Evolutionary conservation across 2,888 invertebrate genomes (phyloP).

Genomic region (Athripsodes cinereus): DNA sequence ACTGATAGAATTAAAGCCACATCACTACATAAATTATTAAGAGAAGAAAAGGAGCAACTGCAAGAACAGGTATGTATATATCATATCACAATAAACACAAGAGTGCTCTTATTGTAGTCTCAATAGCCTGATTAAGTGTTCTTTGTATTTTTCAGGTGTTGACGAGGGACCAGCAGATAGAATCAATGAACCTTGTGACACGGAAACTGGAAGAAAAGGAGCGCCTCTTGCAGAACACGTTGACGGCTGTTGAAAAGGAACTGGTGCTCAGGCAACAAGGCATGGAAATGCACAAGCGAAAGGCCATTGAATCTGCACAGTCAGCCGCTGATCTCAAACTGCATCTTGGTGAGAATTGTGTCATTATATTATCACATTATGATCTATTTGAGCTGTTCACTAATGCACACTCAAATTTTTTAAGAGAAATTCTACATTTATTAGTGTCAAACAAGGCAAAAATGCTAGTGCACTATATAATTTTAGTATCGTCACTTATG

Average conservation of each 20-base stretch:
- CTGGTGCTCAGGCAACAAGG: slow-evolving; percentile 87
- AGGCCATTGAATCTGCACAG: slow-evolving; percentile 96
- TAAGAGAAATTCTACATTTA: too few relatives aligned
- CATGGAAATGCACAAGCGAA: slow-evolving; percentile 96
- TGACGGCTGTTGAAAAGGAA: slow-evolving; percentile 93
- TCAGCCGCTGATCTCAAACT: slow-evolving; percentile 95
- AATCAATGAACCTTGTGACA: slow-evolving; percentile 90
- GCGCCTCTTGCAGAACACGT: slow-evolving; percentile 81
- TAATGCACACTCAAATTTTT: too few relatives aligned
- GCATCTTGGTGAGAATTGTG: slow-evolving; percentile 64
- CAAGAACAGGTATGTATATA: slow-evolving; percentile 72
- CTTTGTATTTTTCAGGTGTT: slow-evolving; percentile 48
- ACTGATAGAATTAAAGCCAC: slow-evolving; percentile 94
- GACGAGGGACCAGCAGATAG: slow-evolving; percentile 82
- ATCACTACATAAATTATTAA: slow-evolving; percentile 86
- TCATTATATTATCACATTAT: too few relatives aligned
- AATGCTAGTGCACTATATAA: too few relatives aligned
- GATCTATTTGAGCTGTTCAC: too few relatives aligned
- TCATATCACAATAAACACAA: neutral
- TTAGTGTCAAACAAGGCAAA: too few relatives aligned
- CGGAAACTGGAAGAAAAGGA: slow-evolving; percentile 95
- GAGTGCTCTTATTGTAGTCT: too few relatives aligned
- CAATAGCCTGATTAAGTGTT: too few relatives aligned
- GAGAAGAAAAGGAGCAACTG: slow-evolving; percentile 91
- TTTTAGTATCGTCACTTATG: too few relatives aligned